Conservation (phyloP, 37 sponge, comb jelly and placozoan species). For the Oopsacas minuta region DNA sequence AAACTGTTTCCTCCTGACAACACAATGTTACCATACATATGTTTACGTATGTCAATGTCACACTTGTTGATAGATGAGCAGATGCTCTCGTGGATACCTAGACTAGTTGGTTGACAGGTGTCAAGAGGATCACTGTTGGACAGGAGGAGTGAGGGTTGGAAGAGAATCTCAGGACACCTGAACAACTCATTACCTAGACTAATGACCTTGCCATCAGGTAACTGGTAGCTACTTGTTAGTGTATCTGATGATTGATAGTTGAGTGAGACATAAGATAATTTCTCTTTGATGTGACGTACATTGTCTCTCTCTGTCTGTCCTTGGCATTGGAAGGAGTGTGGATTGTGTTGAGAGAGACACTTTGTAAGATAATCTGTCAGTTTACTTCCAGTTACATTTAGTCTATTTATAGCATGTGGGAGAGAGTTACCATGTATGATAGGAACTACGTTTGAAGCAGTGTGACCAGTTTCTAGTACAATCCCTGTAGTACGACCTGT, state of each 20-base stretch:
- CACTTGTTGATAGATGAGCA: slow-evolving; percentile 37
- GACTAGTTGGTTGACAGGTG: slow-evolving; percentile 22
- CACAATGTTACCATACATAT: slow-evolving; percentile 32
- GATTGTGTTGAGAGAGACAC: slow-evolving; percentile 29
- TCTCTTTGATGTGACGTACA: slow-evolving; percentile 21
- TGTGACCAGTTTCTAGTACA: slow-evolving; percentile 39
- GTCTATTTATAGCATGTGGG: slow-evolving; percentile 39
- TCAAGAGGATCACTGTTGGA: not conserved
- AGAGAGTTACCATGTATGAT: slow-evolving; percentile 33
- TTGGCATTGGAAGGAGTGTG: slow-evolving; percentile 28
- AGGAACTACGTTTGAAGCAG: slow-evolving; percentile 36
- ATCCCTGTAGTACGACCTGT: slow-evolving; percentile 44
- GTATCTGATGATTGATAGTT: slow-evolving; percentile 18
- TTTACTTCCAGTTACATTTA: slow-evolving; percentile 34
- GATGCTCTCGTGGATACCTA: slow-evolving; percentile 32
- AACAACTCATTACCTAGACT: slow-evolving; percentile 33
- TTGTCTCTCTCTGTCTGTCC: slow-evolving; percentile 27
- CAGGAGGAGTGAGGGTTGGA: slow-evolving; percentile 24
- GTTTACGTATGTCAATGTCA: slow-evolving; percentile 33
- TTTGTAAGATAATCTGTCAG: slow-evolving; percentile 43
- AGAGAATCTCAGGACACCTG: slow-evolving; percentile 30
- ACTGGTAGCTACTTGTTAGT: not conserved
- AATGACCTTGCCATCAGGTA: slow-evolving; percentile 34
- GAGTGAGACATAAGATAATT: slow-evolving; percentile 38
- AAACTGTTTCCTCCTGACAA: slow-evolving; percentile 51